A percentile compares a stretch with the other conserved stretches of the same genome.
Evolutionary conservation across 1,140 invertebrate genomes (phyloP).

Genomic region (Metopolophium dirhodum): DNA sequence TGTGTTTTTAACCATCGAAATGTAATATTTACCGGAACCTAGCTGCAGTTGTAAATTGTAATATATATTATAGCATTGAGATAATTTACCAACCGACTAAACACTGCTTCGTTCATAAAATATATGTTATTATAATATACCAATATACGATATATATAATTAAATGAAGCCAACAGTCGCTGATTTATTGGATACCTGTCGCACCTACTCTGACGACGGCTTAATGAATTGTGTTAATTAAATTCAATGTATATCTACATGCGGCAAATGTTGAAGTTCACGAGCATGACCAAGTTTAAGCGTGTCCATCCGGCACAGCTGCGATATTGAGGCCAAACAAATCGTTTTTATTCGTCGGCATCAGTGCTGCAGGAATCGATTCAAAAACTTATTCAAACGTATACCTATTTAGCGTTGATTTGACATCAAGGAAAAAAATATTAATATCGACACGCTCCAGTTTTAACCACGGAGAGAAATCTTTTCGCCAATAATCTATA

Average conservation of each 20-base stretch:
- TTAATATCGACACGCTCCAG: slow-evolving; percentile 4
- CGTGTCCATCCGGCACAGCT: neutral
- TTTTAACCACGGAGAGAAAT: neutral
- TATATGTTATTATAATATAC: too few relatives aligned
- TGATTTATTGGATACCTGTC: neutral
- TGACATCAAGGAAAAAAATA: neutral
- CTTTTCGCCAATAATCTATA: neutral
- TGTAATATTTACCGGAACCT: neutral
- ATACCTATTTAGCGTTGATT: neutral
- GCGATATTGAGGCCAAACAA: neutral
- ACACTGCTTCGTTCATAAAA: neutral
- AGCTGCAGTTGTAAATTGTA: neutral
- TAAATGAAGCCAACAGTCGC: neutral
- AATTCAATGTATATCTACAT: too few relatives aligned
- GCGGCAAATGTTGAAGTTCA: neutral
- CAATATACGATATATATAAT: neutral
- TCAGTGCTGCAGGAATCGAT: neutral
- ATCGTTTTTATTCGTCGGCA: neutral
- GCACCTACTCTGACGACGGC: neutral
- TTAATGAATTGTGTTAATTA: neutral
- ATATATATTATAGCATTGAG: neutral
- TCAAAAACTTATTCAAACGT: neutral
- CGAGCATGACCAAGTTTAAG: neutral
- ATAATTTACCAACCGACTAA: neutral
- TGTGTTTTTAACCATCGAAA: neutral